Evolutionary conservation across 2,797 vertebrate species (phyloP).

Genomic region (Clarias fuscus): DNA sequence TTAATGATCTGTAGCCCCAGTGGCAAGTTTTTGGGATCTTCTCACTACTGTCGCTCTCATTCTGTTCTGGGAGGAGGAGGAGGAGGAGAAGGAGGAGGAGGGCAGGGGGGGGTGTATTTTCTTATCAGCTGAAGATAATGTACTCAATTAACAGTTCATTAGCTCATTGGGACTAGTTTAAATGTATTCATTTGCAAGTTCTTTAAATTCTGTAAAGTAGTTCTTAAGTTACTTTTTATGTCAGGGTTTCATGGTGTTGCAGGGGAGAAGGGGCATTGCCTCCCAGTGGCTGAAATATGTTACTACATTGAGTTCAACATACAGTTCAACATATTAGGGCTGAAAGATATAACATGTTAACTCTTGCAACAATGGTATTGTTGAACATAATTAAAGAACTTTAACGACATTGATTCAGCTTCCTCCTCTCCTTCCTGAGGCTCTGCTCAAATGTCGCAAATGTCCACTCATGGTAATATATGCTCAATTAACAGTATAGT

Average conservation of each 20-base stretch:
- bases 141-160: background rate
- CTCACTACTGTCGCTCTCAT: background rate
- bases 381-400: too few relatives aligned
- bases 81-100: background rate
- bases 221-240: background rate
- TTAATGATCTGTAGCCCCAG: constrained; percentile 9
- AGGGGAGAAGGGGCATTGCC: too few relatives aligned
- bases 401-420: too few relatives aligned
- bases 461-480: too few relatives aligned
- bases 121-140: background rate
- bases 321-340: too few relatives aligned
- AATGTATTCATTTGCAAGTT: background rate
- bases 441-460: too few relatives aligned
- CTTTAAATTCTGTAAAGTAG: background rate
- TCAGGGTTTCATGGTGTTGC: background rate
- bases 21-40: background rate
- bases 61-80: background rate
- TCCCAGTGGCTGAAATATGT: too few relatives aligned
- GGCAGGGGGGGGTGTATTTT: background rate
- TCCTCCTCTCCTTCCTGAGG: too few relatives aligned
- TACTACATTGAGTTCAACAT: too few relatives aligned
- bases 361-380: too few relatives aligned
- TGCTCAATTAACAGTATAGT: too few relatives aligned
- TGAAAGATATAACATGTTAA: too few relatives aligned
- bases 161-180: background rate